These are phyloP conservation scores for Caenorhabditis sp. DNA, from an alignment of 2,888 invertebrate species.

Conservation along the genomic window DNA sequence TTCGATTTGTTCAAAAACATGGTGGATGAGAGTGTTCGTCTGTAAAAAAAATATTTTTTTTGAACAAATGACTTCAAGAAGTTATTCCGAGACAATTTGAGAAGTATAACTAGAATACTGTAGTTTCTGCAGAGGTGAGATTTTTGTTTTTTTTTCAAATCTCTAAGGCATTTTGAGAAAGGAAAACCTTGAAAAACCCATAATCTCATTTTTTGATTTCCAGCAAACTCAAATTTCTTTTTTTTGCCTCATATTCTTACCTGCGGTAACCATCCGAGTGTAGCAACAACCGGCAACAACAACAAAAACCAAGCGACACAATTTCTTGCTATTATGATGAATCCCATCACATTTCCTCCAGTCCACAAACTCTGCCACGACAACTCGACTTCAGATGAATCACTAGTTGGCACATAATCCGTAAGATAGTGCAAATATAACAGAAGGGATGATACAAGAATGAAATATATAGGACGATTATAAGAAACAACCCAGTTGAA, in stretches of 20 bases:
- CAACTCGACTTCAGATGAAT: not conserved
- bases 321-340: conserved; percentile 55
- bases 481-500: conserved; percentile 73
- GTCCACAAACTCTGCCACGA: no score
- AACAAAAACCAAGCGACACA: conserved; percentile 78
- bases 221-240: no score
- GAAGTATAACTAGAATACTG: no score
- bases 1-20: conserved; percentile 87
- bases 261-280: conserved; percentile 91
- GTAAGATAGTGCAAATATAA: conserved; percentile 70
- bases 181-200: no score
- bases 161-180: no score
- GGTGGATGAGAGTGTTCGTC: conserved; percentile 94
- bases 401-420: not conserved
- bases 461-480: conserved; percentile 83
- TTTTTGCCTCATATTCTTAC: conserved; percentile 73
- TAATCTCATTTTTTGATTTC: no score
- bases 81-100: no score
- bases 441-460: conserved; percentile 78
- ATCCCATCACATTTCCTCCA: not conserved
- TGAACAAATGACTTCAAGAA: no score
- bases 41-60: no score
- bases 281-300: conserved; percentile 91
- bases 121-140: no score
- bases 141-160: no score